These are phyloP conservation scores for Calameuta idolon DNA, from an alignment of 2,888 invertebrate genomes.

Conservation along the genomic window DNA sequence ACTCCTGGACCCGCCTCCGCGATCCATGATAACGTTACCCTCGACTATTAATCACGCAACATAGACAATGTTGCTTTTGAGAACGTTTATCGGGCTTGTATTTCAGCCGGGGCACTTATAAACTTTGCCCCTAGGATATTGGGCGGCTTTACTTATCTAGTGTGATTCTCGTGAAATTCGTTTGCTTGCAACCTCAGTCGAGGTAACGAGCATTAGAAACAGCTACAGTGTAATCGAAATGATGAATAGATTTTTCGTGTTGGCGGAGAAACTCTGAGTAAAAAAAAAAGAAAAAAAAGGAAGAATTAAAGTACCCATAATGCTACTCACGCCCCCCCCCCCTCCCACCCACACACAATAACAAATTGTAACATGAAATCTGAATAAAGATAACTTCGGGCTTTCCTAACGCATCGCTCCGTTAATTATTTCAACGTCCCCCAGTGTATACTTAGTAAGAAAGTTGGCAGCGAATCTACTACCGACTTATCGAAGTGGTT, in stretches of 20 bases:
- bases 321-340: background rate
- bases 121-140: background rate
- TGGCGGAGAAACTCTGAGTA: background rate
- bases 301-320: background rate
- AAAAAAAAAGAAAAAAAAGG: background rate
- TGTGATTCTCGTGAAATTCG: background rate
- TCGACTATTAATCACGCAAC: background rate
- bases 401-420: background rate
- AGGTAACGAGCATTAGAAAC: background rate
- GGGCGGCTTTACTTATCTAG: background rate
- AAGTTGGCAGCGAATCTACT: background rate
- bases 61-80: background rate
- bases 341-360: fast-evolving
- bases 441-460: background rate
- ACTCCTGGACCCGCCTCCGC: background rate
- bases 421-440: background rate
- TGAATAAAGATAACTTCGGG: background rate
- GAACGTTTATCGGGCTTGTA: background rate
- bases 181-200: background rate
- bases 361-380: background rate
- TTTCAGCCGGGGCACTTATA: background rate
- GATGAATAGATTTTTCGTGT: background rate
- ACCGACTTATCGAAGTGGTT: background rate
- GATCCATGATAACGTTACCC: background rate
- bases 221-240: background rate